Conservation (phyloP, 2,113 vertebrate species). For the Rhodinocichla rosea region DNA sequence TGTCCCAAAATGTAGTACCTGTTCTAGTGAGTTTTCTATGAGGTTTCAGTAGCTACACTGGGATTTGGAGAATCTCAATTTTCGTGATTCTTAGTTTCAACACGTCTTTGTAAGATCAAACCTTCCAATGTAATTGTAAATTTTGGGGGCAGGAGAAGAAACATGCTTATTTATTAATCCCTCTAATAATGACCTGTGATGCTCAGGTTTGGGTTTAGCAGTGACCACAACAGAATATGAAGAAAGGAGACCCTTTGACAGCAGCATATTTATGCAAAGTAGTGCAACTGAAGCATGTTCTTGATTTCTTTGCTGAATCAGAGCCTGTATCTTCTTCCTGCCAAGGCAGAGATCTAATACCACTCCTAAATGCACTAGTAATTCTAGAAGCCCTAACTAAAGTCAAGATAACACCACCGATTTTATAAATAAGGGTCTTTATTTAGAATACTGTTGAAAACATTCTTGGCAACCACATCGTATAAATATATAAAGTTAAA, state of each 20-base stretch:
- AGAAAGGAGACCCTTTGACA: background rate
- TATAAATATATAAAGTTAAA: constrained; percentile 97
- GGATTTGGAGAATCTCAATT: background rate
- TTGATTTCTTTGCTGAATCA: constrained; percentile 42
- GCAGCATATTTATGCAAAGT: background rate
- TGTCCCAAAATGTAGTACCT: background rate
- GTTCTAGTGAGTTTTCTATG: background rate
- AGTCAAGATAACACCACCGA: constrained; percentile 45
- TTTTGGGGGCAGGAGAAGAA: background rate
- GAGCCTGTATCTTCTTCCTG: constrained; percentile 48
- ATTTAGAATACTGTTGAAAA: constrained; percentile 78
- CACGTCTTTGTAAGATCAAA: background rate
- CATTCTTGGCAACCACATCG: constrained; percentile 79
- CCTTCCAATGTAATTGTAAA: background rate
- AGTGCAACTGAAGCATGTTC: background rate
- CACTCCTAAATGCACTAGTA: constrained; percentile 35
- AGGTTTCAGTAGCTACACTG: background rate
- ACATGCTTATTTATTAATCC: background rate
- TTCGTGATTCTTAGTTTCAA: background rate
- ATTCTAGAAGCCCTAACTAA: constrained; percentile 51
- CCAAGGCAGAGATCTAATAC: constrained; percentile 22
- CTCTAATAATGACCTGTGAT: background rate
- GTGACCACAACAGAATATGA: background rate
- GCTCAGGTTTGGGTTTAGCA: background rate
- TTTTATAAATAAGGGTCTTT: constrained; percentile 90